These are phyloP conservation scores for Buathra laborator DNA, from an alignment of 2,888 invertebrate genomes.

Conservation along the genomic window DNA sequence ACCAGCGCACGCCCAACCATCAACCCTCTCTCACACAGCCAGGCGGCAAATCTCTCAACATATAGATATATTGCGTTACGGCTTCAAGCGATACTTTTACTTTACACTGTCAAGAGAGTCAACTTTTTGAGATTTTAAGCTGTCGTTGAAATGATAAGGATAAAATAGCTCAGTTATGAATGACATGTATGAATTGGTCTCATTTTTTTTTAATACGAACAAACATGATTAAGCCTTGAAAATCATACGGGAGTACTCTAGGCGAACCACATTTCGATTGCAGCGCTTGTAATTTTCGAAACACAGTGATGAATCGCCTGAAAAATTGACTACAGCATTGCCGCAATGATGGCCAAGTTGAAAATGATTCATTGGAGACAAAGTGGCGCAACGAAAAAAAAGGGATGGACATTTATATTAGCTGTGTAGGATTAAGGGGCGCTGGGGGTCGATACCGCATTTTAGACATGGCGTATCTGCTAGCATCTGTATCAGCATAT, in stretches of 20 bases:
- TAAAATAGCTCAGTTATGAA: background rate
- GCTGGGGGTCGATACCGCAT: no score
- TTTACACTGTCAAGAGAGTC: constrained; percentile 20
- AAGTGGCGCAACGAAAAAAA: no score
- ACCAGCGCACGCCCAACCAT: constrained; percentile 15
- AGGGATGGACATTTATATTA: no score
- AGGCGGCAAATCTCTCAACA: constrained; percentile 58
- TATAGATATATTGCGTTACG: constrained; percentile 49
- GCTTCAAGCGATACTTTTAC: constrained; percentile 28
- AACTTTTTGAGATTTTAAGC: constrained; percentile 45
- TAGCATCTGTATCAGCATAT: background rate
- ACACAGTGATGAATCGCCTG: no score
- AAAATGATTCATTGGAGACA: no score
- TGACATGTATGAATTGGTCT: no score
- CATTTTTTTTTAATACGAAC: background rate
- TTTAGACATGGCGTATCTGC: background rate
- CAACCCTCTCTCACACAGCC: constrained; percentile 32
- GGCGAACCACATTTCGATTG: background rate
- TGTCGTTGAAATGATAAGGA: background rate
- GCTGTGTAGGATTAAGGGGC: no score
- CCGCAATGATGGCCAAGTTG: no score
- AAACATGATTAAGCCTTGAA: background rate
- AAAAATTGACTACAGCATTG: no score
- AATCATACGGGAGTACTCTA: background rate
- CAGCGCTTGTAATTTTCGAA: background rate